phyloP scores from a whole-genome alignment of 2,797 vertebrate species.

The Anabacerthia variegaticeps region DNA sequence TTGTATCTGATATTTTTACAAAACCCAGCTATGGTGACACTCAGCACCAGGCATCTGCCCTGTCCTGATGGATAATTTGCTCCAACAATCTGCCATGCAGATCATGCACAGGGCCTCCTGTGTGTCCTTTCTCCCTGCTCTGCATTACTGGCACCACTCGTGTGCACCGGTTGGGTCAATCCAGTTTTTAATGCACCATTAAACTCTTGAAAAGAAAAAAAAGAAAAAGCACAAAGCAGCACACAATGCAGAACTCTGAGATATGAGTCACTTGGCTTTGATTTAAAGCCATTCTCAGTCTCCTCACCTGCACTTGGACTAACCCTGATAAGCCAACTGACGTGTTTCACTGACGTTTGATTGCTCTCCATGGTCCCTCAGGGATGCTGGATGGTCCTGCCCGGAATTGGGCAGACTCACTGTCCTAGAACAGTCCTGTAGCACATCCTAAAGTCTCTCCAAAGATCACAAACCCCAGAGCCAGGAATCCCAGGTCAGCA shows the following conservation, averaged over 20 bases:
- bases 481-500: neutral
- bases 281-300: neutral
- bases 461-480: too few relatives aligned
- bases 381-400: neutral
- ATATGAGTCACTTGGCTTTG: neutral
- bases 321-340: neutral
- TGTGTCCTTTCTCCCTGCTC: neutral
- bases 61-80: neutral
- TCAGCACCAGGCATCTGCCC: neutral
- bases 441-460: neutral
- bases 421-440: neutral
- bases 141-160: neutral
- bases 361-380: neutral
- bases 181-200: neutral
- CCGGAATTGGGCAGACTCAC: neutral
- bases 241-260: neutral
- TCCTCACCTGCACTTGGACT: neutral
- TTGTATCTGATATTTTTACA: neutral
- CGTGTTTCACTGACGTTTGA: neutral
- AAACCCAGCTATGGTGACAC: neutral
- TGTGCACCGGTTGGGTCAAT: neutral
- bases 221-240: neutral
- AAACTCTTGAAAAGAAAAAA: neutral
- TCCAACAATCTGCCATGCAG: neutral
- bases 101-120: neutral